Base-by-base conservation (phyloP, 2,888 invertebrate species). In the Lysandra bellargus region DNA sequence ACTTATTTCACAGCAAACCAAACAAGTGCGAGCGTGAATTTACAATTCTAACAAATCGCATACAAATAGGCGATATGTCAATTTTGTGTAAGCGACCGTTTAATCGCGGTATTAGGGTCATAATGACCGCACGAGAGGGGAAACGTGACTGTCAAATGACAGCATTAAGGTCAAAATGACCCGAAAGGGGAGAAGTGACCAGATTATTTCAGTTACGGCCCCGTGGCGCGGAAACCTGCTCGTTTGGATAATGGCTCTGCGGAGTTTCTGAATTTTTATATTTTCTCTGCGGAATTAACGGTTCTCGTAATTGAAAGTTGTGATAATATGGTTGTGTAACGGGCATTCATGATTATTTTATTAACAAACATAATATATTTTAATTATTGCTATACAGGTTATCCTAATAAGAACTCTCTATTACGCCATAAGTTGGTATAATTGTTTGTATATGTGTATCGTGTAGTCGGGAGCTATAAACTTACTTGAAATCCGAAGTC, bases 141-240 rank as follows among this genome's bases (percentile, higher is more conserved):
- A 5, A 33, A 69, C 1, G 75, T 49, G 49, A 30, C 44, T 53
- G 53, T 30, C 75, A 23, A 75, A 75, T 53, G n/a, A 23, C 23
- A 49, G 23, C 75, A 75, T 75, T 75, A 53, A 14, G 75, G 75
- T 49, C 81, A 33, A 69, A 69, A 69, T 69, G 69, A 6, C 14
- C 37, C 17, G 14, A 17, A 69, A 69, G 69, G 69, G 69, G 69
- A 69, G 33, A 69, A 37, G 69, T 69, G 69, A 69, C 79, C 76
- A 84, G 83, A 85, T 85, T 85, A 84, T 83, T 81, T 77, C 81
- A 80, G 79, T 81, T 79, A 80, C 80, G 81, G 79, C 79, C 81
- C 81, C 79, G 78, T 80, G 61, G 79, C 23, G 75, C 60, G 79
- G 79, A 81, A 80, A 80, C 80, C 81, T 82, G 78, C 80, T 80